Evolutionary conservation across 2,113 vertebrate species (phyloP), one percentile per base, ranked within the genome.

Genomic region (Rutilus rutilus): DNA sequence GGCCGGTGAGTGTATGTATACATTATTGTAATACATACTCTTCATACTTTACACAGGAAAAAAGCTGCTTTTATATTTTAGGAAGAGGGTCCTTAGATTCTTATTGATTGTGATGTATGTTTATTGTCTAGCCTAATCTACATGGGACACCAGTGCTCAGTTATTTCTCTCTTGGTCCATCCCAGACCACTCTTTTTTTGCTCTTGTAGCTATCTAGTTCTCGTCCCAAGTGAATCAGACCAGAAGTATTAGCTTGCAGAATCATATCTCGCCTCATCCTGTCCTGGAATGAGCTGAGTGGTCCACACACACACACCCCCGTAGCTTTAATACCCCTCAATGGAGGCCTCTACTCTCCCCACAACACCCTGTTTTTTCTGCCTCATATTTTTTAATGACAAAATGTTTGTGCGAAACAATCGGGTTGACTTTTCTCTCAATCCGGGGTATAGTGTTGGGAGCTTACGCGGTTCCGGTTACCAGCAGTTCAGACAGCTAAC

Each of bases 351-450:
- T 92, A 92, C 91, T 92, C 94, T 92, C 93, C 92, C 95, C 93
- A 92, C 92, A 91, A 92, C 93, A 90, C 94, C 94, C 94, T 95
- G 96, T 97, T 97, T 96, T 88, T 92, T 95, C 94, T 95, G 95
- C 95, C 93, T 93, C 93, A 92, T 93, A 94, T 96, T 96, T 96
- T 96, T 96, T 96, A 96, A 96, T 95, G 96, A 96, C 93, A 95
- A 96, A 95, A 97, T 96, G 96, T 96, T 96, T 96, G 94, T 93
- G 93, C 91, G 95, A 97, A 97, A 97, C 96, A 96, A 96, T 97
- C 92, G 93, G 59, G 94, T 93, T 94, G 95, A 95, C 95, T 96
- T 95, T 96, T 94, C 94, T 90, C 92, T 94, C 96, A 95, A 96
- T 96, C 96, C 96, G 81, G 92, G 89, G 93, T 94, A 96, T 96